phyloP scores from a whole-genome alignment of 2,888 invertebrate genomes.

The Galerucella calmariensis region DNA sequence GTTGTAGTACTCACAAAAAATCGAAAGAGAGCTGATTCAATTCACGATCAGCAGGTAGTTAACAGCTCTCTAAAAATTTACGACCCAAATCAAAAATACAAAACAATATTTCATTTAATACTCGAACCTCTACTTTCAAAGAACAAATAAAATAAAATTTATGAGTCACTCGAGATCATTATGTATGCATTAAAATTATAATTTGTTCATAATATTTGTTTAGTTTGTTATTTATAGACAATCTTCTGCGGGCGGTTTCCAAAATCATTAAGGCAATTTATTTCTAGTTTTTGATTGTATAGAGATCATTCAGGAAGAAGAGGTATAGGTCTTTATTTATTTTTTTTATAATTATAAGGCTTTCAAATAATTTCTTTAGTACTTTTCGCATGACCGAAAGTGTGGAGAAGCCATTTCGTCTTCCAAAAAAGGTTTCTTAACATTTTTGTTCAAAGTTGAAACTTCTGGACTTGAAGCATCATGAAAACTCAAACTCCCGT shows the following conservation, averaged over 20 bases:
- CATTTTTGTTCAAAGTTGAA: too few species aligned
- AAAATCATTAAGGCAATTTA: constrained; percentile 19
- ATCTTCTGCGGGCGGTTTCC: constrained; percentile 27
- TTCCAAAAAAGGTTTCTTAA: too few species aligned
- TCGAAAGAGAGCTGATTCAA: constrained; percentile 35
- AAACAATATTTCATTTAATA: constrained; percentile 26
- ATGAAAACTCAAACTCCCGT: too few species aligned
- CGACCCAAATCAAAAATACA: constrained; percentile 37
- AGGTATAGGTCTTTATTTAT: not conserved
- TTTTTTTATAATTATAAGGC: not conserved
- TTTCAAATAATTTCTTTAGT: too few species aligned
- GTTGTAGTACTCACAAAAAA: constrained; percentile 16
- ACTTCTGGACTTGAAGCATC: too few species aligned
- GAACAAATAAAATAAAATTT: constrained; percentile 59
- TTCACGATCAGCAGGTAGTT: constrained; percentile 40
- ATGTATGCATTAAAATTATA: constrained; percentile 64
- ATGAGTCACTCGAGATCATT: constrained; percentile 56
- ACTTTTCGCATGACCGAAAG: too few species aligned
- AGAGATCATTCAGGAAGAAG: too few species aligned
- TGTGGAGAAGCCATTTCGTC: too few species aligned
- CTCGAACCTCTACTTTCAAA: constrained; percentile 55
- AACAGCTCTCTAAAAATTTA: constrained; percentile 36
- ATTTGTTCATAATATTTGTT: constrained; percentile 64
- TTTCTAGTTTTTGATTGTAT: constrained; percentile 12
- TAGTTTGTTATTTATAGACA: constrained; percentile 60